Evolutionary conservation across 37 sponge, comb jelly and placozoan species (phyloP).

Genomic region (Diacarnus erythraeanus): DNA sequence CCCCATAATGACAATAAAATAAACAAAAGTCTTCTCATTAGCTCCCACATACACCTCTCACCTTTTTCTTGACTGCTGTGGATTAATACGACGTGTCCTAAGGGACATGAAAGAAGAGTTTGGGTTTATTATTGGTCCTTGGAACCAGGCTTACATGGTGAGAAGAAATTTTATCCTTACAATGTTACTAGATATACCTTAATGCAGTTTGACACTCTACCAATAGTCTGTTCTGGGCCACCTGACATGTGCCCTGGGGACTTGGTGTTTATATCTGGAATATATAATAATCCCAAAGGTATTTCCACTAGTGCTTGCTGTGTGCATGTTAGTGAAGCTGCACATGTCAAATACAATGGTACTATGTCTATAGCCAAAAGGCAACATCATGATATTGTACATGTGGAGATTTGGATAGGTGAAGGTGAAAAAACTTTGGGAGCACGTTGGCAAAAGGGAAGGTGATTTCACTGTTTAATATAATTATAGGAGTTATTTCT

Average conservation of each 20-base stretch:
- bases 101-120: slow-evolving; percentile 71
- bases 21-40: not conserved
- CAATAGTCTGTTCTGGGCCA: slow-evolving; percentile 45
- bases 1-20: not conserved
- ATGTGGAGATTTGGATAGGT: slow-evolving; percentile 88
- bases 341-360: not conserved
- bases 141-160: slow-evolving; percentile 85
- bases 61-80: slow-evolving; percentile 89
- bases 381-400: slow-evolving; percentile 82
- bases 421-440: slow-evolving; percentile 82
- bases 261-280: slow-evolving; percentile 77
- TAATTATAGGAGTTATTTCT: not conserved
- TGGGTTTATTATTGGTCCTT: slow-evolving; percentile 74
- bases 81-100: slow-evolving; percentile 66
- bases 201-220: slow-evolving; percentile 79
- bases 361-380: slow-evolving; percentile 29
- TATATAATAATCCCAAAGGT: slow-evolving; percentile 65
- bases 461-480: not conserved
- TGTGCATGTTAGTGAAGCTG: no score
- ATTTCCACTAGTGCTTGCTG: not conserved
- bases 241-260: slow-evolving; percentile 84
- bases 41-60: slow-evolving; percentile 61
- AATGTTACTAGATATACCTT: not conserved
- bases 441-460: slow-evolving; percentile 76
- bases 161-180: not conserved